phyloP scores from a whole-genome alignment of 2,797 vertebrate species.

The Diceros bicornis region DNA sequence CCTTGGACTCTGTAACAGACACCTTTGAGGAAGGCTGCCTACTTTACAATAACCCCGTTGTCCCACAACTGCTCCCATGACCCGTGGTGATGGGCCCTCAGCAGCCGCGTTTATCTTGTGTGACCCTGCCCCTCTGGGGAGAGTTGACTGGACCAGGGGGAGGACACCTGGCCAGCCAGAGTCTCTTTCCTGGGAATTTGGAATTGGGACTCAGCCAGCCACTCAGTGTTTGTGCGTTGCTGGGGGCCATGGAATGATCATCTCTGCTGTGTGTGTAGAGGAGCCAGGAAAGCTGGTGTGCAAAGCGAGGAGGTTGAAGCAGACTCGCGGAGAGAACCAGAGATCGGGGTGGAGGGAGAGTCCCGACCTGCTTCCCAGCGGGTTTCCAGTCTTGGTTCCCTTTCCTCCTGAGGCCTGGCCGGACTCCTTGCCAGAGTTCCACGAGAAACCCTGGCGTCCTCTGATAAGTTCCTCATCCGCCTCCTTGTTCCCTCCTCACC shows the following conservation, averaged over 20 bases:
- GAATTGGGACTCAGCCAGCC: background rate
- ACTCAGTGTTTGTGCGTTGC: background rate
- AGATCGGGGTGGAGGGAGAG: background rate
- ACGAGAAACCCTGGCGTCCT: background rate
- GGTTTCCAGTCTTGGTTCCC: background rate
- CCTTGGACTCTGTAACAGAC: background rate
- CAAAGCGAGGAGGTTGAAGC: background rate
- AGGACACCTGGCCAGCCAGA: background rate
- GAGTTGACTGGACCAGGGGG: background rate
- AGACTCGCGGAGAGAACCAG: background rate
- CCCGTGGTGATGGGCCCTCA: background rate
- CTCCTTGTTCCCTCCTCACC: background rate
- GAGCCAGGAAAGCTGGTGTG: background rate
- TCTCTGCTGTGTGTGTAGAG: background rate
- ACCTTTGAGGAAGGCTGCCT: background rate
- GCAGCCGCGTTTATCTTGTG: background rate
- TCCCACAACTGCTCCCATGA: background rate
- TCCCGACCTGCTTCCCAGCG: background rate
- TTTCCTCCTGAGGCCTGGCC: background rate
- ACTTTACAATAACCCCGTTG: background rate
- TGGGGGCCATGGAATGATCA: background rate
- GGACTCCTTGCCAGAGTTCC: background rate
- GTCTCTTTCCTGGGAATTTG: constrained; percentile 10
- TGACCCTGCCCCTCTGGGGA: background rate
- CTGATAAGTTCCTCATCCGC: background rate